These are phyloP conservation scores for Shinisaurus crocodilurus DNA, from an alignment of 2,113 vertebrate genomes.

Conservation along the genomic window DNA sequence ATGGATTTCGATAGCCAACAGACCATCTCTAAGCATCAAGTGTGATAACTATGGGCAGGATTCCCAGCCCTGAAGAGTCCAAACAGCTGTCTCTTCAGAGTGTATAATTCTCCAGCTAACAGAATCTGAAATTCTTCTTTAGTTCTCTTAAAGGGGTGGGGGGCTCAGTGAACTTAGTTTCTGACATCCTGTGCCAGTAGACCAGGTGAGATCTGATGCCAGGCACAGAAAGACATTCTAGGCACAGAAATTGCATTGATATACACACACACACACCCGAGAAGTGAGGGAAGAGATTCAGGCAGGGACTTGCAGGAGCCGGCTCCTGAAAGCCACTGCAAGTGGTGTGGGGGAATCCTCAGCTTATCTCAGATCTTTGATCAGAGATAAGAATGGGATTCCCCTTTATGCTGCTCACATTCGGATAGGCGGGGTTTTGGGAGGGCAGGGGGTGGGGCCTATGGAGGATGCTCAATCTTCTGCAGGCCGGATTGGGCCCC, in stretches of 20 bases:
- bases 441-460: too few relatives aligned
- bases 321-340: too few relatives aligned
- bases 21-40: constrained; percentile 71
- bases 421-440: too few relatives aligned
- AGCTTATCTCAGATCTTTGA: too few relatives aligned
- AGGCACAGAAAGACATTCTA: constrained; percentile 20
- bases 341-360: too few relatives aligned
- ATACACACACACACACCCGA: too few relatives aligned
- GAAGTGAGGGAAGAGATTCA: too few relatives aligned
- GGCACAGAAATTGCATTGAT: background rate
- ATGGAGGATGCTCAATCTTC: too few relatives aligned
- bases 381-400: too few relatives aligned
- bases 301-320: too few relatives aligned
- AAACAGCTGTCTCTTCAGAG: constrained; percentile 61
- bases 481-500: too few relatives aligned
- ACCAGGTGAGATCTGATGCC: background rate
- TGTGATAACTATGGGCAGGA: constrained; percentile 67
- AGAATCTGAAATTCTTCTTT: constrained; percentile 47
- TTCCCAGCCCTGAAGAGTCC: constrained; percentile 64
- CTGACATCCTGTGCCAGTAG: background rate
- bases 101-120: constrained; percentile 52
- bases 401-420: too few relatives aligned
- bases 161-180: background rate
- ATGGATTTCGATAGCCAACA: constrained; percentile 71
- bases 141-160: background rate